Evolutionary conservation across 2,888 invertebrate genomes (phyloP), one percentile per base, ranked within the genome.

Genomic region (Dione juno): DNA sequence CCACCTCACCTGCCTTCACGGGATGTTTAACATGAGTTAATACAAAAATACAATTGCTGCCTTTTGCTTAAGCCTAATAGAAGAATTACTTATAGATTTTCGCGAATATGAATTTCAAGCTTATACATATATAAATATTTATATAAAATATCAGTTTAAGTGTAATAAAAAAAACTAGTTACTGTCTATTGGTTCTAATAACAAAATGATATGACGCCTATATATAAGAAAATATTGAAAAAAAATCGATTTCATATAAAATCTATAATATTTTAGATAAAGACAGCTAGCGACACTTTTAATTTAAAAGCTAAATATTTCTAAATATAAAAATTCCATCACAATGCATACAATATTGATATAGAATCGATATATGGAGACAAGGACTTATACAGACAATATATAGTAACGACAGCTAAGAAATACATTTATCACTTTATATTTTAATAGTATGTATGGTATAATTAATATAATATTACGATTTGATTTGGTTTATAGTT

Each of bases 371-470:
- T 61, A 61, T 61, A 45, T 61, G 45, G n/a, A 35, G 61, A 45
- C 45, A 45, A 35, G 28, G 43, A 35, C 14, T 43, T 61, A 43
- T 1, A 59, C 28, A 59, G 43, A 59, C 43, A 1, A 59, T 61
- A 61, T 28, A 61, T 45, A 5, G 5, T 5, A 28, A 28, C 5
- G 5, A 5, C 5, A 61, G 45, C 43, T 61, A 45, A 61, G 61
- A 61, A 61, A 61, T 61, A 61, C 61, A 61, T 61, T 61, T 61
- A 61, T 61, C 61, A 61, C 45, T 61, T 61, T 45, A 61, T 45
- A 35, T 10, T 61, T 45, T 61, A 35, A 11, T 61, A 61, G 28
- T 45, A 45, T n/a, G n/a, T n/a, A n/a, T n/a, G n/a, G n/a, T n/a
- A n/a, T 45, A 45, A 45, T 61, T n/a, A 57, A 11, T 5, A 57